These are phyloP conservation scores for Holothuria scabra DNA, from an alignment of 53 echinoderm and acorn worm species.

Conservation along the genomic window DNA sequence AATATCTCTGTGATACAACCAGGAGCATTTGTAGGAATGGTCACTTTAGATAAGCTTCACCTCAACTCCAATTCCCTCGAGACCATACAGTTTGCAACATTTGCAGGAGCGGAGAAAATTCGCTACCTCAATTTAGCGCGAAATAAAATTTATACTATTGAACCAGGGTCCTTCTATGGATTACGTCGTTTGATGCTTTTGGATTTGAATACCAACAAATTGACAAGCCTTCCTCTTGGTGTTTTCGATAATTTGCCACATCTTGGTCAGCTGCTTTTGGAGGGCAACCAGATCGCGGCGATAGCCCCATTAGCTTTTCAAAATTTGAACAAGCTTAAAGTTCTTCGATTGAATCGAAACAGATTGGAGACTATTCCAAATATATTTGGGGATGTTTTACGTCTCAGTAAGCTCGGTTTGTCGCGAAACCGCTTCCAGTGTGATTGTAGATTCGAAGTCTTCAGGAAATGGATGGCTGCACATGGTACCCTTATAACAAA, in stretches of 20 bases:
- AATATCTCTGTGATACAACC: constrained; percentile 21
- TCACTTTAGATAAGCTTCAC: background rate
- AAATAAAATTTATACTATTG: constrained; percentile 16
- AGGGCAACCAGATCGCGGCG: background rate
- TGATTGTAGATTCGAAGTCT: constrained; percentile 29
- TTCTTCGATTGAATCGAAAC: background rate
- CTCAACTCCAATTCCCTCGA: constrained; percentile 17
- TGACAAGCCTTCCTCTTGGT: background rate
- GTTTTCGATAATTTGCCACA: background rate
- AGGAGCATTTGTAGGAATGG: constrained; percentile 25
- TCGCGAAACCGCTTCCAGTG: constrained; percentile 35
- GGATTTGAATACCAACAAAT: background rate
- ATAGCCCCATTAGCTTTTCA: constrained; percentile 5
- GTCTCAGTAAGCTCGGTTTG: background rate
- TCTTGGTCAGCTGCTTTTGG: background rate
- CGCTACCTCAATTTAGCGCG: constrained; percentile 13
- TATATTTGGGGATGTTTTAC: constrained; percentile 13
- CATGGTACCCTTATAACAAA: background rate
- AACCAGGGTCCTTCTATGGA: constrained; percentile 20
- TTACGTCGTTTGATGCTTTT: constrained; percentile 6
- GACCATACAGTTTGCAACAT: constrained; percentile 4
- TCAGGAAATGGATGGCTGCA: constrained; percentile 21
- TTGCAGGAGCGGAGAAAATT: constrained; percentile 16
- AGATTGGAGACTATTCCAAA: constrained; percentile 12
- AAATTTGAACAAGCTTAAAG: no score